Evolutionary conservation across 2,888 invertebrate species (phyloP), one percentile per base, ranked within the genome.

Genomic region (Osmoderma eremita): DNA sequence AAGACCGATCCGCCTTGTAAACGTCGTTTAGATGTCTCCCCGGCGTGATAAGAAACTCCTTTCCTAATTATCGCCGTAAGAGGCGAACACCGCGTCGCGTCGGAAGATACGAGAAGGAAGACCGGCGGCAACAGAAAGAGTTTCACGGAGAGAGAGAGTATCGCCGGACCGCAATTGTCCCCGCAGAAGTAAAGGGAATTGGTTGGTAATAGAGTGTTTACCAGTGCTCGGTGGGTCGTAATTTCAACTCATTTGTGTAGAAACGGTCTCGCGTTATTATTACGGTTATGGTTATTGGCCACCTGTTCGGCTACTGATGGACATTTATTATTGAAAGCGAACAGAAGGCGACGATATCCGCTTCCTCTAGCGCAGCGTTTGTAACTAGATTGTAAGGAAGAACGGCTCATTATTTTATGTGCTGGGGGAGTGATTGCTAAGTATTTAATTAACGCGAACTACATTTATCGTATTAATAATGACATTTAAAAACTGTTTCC

Each of bases 261-360:
- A 80, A 82, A 83, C 80, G 81, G 82, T 82, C n/a, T n/a, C 80
- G 81, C 80, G 82, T 81, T 82, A 82, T 82, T 81, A 82, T 82
- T 82, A 83, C 81, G 81, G 81, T 83, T 82, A 82, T 82, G 82
- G 83, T 83, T 83, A 83, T 83, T 83, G 83, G 82, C 83, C 83
- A 83, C 83, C 83, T 83, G 83, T 83, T 83, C 81, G 73, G 71
- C 72, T 71, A 72, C 73, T 75, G 75, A 75, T 73, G 75, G 75
- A 72, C 74, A 73, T 73, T 74, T 73, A 71, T 70, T 70, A 72
- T 73, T 67, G 72, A 72, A 72, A 69, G 72, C 70, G 66, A 70
- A 69, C 71, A 68, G 62, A 70, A 70, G 68, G 67, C 70, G 62
- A 54, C 56, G 56, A 58, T 65, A 56, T 65, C 65, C 65, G 56